These are phyloP conservation scores for Drosophila orosa DNA, from an alignment of 1,140 invertebrate genomes.

Conservation along the genomic window DNA sequence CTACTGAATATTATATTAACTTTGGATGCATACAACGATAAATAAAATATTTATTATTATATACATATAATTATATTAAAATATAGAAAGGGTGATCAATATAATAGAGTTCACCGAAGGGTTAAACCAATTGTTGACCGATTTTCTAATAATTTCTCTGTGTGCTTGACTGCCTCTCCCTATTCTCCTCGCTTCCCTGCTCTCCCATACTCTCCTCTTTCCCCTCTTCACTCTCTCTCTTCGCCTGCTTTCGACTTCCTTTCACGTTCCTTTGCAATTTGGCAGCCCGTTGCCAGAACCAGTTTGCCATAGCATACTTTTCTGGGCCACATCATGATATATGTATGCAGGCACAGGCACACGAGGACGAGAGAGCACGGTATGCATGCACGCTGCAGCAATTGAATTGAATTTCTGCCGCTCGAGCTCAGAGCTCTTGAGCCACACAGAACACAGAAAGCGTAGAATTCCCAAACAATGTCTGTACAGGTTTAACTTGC, in stretches of 20 bases:
- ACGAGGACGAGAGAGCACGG: constrained; percentile 2
- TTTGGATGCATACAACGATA: too few species aligned
- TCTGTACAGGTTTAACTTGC: constrained; percentile 51
- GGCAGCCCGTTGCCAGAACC: constrained; percentile 53
- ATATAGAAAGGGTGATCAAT: not conserved
- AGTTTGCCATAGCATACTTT: constrained; percentile 73
- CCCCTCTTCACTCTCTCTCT: not conserved
- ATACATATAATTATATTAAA: not conserved
- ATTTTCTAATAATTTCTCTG: not conserved
- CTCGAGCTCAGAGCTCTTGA: constrained; percentile 63
- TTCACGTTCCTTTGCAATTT: constrained; percentile 60
- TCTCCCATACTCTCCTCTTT: not conserved
- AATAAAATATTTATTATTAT: not conserved
- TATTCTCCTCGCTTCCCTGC: constrained; percentile 16
- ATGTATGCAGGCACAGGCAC: constrained; percentile 36
- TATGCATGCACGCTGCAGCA: constrained; percentile 61
- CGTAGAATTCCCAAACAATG: constrained; percentile 35
- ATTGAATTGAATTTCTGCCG: constrained; percentile 77
- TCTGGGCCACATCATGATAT: constrained; percentile 69
- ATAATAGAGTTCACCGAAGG: not conserved
- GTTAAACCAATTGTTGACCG: not conserved
- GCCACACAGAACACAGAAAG: constrained; percentile 43
- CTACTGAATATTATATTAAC: not conserved
- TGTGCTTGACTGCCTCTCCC: not conserved
- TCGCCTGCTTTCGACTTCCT: constrained; percentile 13